phyloP scores from a whole-genome alignment of 1,140 invertebrate genomes.

The Galleria mellonella region DNA sequence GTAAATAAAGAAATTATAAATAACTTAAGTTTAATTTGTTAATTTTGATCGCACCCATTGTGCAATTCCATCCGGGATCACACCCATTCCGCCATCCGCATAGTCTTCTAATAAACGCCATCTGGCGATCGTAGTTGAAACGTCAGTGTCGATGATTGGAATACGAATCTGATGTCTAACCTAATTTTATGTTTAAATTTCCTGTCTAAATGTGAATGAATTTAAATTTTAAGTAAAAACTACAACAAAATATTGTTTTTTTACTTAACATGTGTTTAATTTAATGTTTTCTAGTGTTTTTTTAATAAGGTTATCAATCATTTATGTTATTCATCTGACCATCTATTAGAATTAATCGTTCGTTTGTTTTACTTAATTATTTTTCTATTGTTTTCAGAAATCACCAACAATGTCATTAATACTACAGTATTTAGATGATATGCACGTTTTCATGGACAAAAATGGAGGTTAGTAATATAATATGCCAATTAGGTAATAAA shows the following conservation, averaged over 20 bases:
- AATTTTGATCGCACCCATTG: neutral
- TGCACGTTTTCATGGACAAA: slow-evolving; percentile 71
- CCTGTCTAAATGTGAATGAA: no score
- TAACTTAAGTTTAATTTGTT: no score
- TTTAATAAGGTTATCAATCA: no score
- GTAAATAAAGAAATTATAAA: neutral
- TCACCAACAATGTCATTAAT: slow-evolving; percentile 68
- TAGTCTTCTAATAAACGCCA: no score
- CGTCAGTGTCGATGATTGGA: no score
- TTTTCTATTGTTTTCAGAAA: slow-evolving; percentile 54
- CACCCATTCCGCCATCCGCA: no score
- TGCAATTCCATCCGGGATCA: no score
- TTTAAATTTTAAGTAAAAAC: no score
- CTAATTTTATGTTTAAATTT: slow-evolving; percentile 9
- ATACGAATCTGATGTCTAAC: slow-evolving; percentile 3
- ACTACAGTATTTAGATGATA: slow-evolving; percentile 66
- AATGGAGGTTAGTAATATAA: slow-evolving; percentile 66
- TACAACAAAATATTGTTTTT: neutral
- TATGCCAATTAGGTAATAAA: neutral
- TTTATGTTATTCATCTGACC: no score
- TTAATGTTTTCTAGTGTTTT: no score
- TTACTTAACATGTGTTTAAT: neutral
- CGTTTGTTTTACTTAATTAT: slow-evolving; percentile 17
- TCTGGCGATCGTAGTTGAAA: no score
- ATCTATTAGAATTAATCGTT: neutral